Base-by-base conservation (phyloP, 2,888 invertebrate genomes). In the Synergus umbraculus region DNA sequence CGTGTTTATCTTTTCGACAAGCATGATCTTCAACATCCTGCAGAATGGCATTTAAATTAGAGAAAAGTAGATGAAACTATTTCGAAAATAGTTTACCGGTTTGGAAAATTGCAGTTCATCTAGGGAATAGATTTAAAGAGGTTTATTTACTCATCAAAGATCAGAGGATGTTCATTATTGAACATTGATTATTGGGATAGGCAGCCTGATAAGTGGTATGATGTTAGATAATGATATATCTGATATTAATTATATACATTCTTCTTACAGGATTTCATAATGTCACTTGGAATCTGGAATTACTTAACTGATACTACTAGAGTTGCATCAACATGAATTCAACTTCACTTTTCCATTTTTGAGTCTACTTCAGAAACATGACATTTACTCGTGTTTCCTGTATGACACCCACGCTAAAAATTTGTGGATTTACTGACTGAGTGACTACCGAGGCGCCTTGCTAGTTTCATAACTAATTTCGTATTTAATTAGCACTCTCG, bases 381-480 rank as follows among this genome's bases (percentile, higher is more conserved):
- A 37, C 37, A 63, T 29, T 29, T 1, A 73, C 73, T 73, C 18
- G 12, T 73, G 41, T 58, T 73, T 73, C 54, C 73, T 54, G 18
- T 54, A 54, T 18, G 41, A 58, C 73, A 41, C 73, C 73, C 29
- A 73, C 73, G 58, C n/a, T 10, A 54, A n/a, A n/a, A 73, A 73
- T 73, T 73, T 73, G 73, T 54, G 73, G 54, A 73, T 73, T 73
- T 58, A 58, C 73, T 73, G 73, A 73, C 58, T 73, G 73, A 73
- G 41, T 41, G 73, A 37, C 73, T 58, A 54, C 54, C 29, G 73
- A 73, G 49, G 54, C 37, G 54, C 54, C 29, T 73, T 73, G 29
- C 18, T 73, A 54, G 54, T 73, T 73, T 73, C 73, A 41, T 54
- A 73, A 73, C 54, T n/a, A 54, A 41, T 73, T 73, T 73, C 41